Conservation (phyloP, 2,113 vertebrate species). For the Rhegmatorhina hoffmannsi region DNA sequence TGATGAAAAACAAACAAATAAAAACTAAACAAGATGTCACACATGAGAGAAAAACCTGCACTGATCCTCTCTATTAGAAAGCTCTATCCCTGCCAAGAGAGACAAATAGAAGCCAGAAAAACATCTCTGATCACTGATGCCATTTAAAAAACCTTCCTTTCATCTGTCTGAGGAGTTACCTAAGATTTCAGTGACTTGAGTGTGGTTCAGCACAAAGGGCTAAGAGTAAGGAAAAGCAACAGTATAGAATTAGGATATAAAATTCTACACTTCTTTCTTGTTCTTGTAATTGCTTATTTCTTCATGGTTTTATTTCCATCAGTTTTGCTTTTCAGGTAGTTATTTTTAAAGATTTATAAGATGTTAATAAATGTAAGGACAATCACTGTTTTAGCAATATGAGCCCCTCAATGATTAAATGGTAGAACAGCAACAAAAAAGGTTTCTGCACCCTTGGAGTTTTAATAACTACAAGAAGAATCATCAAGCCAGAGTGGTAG, state of each 20-base stretch:
- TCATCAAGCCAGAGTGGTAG: not conserved
- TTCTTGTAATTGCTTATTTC: not conserved
- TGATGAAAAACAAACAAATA: not conserved
- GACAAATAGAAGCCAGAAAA: not conserved
- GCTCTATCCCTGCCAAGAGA: not conserved
- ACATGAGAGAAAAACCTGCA: rapidly evolving
- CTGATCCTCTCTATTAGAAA: not conserved
- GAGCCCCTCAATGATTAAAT: not conserved
- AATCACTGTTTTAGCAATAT: not conserved
- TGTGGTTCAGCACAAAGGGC: not conserved
- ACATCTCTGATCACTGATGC: not conserved
- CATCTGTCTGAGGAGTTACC: not conserved
- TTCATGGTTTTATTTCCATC: not conserved
- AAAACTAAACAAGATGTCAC: too few species aligned
- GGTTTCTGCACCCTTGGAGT: rapidly evolving
- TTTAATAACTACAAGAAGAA: not conserved
- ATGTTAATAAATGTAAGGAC: not conserved
- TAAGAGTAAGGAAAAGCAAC: not conserved
- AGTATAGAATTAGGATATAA: not conserved
- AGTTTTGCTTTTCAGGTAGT: not conserved
- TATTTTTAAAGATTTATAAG: not conserved
- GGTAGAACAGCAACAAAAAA: not conserved
- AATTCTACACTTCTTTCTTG: not conserved
- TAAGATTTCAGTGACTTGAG: not conserved
- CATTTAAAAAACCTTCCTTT: not conserved